phyloP scores from a whole-genome alignment of 2,797 vertebrate species.

The Sebastes itinus region DNA sequence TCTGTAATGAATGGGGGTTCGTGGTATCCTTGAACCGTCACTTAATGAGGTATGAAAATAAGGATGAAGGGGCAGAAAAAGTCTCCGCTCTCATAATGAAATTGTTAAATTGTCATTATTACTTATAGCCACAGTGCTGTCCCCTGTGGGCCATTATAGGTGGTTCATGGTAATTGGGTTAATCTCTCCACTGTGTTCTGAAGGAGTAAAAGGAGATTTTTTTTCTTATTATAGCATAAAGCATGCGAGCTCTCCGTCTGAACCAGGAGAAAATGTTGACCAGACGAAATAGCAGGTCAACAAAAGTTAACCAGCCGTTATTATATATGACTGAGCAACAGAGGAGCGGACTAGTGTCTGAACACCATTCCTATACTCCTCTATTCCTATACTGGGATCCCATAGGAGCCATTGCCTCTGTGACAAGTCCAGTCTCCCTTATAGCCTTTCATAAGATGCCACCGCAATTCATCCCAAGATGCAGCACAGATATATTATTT shows the following conservation, averaged over 20 bases:
- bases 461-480: neutral
- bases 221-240: neutral
- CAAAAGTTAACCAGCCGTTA: slow-evolving; percentile 2
- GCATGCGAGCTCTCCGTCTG: neutral
- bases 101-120: neutral
- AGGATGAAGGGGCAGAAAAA: neutral
- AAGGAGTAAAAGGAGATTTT: neutral
- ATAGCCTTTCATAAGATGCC: slow-evolving; percentile 2
- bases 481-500: slow-evolving; percentile 10
- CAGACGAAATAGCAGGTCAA: slow-evolving; percentile 1
- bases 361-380: neutral
- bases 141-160: neutral
- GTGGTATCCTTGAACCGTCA: neutral
- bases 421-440: neutral
- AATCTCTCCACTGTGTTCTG: neutral
- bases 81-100: neutral
- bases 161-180: neutral
- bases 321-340: slow-evolving; percentile 1
- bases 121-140: neutral
- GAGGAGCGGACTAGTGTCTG: neutral
- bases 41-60: neutral
- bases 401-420: neutral
- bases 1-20: neutral
- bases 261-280: neutral
- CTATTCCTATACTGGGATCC: neutral